Conservation (phyloP, 2,888 invertebrate genomes). For the Erannis defoliaria region DNA sequence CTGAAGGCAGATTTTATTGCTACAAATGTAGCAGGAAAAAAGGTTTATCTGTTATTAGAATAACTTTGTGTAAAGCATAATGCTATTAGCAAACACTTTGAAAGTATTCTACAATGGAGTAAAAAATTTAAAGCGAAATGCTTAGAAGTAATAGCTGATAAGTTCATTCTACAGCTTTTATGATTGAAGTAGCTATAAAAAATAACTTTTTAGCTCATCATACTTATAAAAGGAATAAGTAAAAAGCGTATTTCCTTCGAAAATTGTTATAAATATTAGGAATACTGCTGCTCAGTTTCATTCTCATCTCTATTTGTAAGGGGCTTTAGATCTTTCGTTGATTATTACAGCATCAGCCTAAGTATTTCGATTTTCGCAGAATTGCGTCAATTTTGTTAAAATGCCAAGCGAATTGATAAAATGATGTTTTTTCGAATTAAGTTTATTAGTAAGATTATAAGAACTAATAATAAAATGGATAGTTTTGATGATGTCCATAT, state of each 20-base stretch:
- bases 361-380: neutral
- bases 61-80: neutral
- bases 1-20: slow-evolving; percentile 4
- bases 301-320: too few species aligned
- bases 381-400: neutral
- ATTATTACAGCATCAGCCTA: too few species aligned
- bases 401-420: slow-evolving; percentile 2
- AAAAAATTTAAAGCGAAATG: too few species aligned
- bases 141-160: too few species aligned
- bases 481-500: neutral
- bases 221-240: too few species aligned
- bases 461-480: neutral
- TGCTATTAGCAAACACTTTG: too few species aligned
- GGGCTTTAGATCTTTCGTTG: too few species aligned
- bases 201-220: too few species aligned
- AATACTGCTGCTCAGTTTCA: neutral
- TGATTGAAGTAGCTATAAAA: too few species aligned
- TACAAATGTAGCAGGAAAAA: slow-evolving; percentile 2
- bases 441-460: slow-evolving; percentile 5
- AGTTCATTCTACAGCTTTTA: too few species aligned
- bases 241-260: too few species aligned
- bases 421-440: neutral
- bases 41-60: neutral
- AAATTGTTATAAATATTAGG: neutral
- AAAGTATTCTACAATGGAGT: too few species aligned